These are phyloP conservation scores for Blera fallax DNA, from an alignment of 2,888 invertebrate genomes.

Conservation along the genomic window DNA sequence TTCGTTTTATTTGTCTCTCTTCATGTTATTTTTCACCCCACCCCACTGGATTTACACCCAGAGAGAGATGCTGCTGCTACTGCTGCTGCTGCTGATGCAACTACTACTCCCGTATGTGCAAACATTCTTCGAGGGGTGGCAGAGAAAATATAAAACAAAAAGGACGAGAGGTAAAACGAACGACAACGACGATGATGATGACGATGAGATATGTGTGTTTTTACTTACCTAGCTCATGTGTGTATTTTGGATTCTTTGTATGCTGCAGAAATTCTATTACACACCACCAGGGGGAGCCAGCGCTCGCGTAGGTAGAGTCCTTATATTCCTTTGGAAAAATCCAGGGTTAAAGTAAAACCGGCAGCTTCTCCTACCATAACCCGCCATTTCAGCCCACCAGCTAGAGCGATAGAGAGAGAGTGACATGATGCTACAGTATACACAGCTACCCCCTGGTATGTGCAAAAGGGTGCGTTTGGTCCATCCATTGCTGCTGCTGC, in stretches of 20 bases:
- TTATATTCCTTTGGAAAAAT: constrained; percentile 63
- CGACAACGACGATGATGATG: constrained; percentile 45
- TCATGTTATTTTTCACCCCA: constrained; percentile 36
- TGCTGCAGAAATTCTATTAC: constrained; percentile 68
- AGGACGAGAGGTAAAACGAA: constrained; percentile 41
- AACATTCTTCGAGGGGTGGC: constrained; percentile 30
- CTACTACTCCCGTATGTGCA: constrained; percentile 67
- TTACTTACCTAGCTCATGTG: constrained; percentile 25
- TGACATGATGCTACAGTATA: constrained; percentile 24
- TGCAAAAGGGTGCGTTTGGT: constrained; percentile 61
- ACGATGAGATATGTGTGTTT: constrained; percentile 46
- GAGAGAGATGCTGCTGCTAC: constrained; percentile 41
- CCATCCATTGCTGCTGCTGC: constrained; percentile 37
- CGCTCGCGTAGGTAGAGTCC: constrained; percentile 52
- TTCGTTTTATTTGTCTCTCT: constrained; percentile 66
- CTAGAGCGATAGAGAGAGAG: constrained; percentile 39
- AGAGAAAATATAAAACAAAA: constrained; percentile 23
- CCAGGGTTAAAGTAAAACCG: constrained; percentile 71
- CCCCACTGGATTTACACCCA: neutral
- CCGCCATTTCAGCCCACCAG: constrained; percentile 38
- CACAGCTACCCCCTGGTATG: constrained; percentile 48
- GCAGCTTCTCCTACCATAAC: constrained; percentile 28
- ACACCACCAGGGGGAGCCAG: constrained; percentile 66
- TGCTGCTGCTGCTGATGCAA: constrained; percentile 69
- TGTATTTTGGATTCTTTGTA: constrained; percentile 40